A percentile compares a stretch with the other conserved stretches of the same genome.
phyloP scores from a whole-genome alignment of 1,140 invertebrate genomes.

The Bombus breviceps region DNA sequence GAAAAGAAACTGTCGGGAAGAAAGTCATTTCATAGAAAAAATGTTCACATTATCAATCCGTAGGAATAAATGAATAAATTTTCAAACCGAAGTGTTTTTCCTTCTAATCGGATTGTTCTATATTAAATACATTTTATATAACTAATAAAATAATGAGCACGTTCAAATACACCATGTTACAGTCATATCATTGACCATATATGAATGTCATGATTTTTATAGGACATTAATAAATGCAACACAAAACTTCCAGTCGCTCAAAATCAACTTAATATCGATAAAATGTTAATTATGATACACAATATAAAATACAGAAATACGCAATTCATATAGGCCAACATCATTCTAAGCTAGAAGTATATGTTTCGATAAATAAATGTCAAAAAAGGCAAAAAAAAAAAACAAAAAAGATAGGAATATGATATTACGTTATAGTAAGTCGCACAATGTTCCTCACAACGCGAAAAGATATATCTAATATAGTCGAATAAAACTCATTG shows the following conservation, averaged over 20 bases:
- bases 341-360: constrained; percentile 37
- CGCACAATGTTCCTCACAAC: background rate
- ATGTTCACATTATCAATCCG: constrained; percentile 30
- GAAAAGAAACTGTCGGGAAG: background rate
- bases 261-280: constrained; percentile 23
- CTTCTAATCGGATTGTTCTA: constrained; percentile 16
- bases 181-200: constrained; percentile 1
- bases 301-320: constrained; percentile 25
- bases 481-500: constrained; percentile 41
- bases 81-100: constrained; percentile 52
- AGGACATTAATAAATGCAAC: constrained; percentile 21
- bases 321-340: constrained; percentile 24
- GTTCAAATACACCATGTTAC: background rate
- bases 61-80: constrained; percentile 57
- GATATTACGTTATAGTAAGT: constrained; percentile 29
- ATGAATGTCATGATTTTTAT: background rate
- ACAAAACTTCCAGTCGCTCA: constrained; percentile 18
- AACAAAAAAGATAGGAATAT: constrained; percentile 10
- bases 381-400: background rate
- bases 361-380: constrained; percentile 40
- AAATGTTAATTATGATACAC: constrained; percentile 35
- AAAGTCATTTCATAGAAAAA: constrained; percentile 14
- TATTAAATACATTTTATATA: constrained; percentile 30
- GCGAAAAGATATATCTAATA: constrained; percentile 40
- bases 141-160: constrained; percentile 12